These are phyloP conservation scores for Glossophaga mutica DNA, from an alignment of 2,797 vertebrate genomes.

Conservation along the genomic window DNA sequence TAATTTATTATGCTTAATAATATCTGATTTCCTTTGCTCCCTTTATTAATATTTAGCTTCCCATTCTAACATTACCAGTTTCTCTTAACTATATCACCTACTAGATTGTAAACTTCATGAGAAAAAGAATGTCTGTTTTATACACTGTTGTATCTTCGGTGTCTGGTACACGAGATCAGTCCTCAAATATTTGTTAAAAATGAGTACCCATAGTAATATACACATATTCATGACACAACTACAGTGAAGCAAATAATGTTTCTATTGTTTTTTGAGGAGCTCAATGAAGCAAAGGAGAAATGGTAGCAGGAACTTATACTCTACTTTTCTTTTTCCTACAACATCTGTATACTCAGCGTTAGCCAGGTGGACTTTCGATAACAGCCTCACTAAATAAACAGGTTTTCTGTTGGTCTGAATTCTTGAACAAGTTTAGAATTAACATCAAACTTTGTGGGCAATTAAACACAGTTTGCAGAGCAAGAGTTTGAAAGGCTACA, in stretches of 20 bases:
- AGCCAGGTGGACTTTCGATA: neutral
- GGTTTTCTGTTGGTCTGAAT: neutral
- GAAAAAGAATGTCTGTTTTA: neutral
- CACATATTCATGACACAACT: neutral
- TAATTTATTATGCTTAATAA: neutral
- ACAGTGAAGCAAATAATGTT: neutral
- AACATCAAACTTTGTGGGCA: neutral
- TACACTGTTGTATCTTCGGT: neutral
- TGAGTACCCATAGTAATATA: neutral
- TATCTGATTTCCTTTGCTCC: neutral
- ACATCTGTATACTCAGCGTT: neutral
- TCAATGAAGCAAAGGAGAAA: neutral
- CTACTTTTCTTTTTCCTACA: neutral
- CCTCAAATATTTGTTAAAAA: neutral
- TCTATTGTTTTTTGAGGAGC: neutral
- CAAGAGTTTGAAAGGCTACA: neutral
- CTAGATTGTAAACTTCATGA: neutral
- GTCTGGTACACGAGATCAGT: neutral
- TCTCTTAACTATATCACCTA: neutral
- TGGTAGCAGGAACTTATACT: neutral
- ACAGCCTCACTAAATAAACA: neutral
- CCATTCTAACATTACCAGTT: neutral
- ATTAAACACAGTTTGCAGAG: neutral
- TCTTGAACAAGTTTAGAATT: slow-evolving; percentile 15
- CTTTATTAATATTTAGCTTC: neutral